phyloP scores from a whole-genome alignment of 2,797 vertebrate genomes.

The Novumbra hubbsi region DNA sequence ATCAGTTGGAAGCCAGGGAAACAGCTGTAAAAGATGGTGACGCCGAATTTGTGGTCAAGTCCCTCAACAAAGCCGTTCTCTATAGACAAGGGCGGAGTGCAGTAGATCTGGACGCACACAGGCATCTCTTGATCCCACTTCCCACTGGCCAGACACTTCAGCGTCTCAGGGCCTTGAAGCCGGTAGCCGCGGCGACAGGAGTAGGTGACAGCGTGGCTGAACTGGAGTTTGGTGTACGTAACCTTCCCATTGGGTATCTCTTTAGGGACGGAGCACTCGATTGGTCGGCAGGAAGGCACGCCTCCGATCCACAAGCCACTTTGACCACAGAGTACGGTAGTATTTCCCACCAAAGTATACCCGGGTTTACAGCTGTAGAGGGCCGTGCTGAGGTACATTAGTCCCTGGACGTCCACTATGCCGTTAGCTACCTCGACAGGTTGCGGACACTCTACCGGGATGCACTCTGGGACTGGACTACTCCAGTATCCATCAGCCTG shows the following conservation, averaged over 20 bases:
- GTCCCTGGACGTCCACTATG: constrained; percentile 93
- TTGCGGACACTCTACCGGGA: constrained; percentile 92
- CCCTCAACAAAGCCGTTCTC: constrained; percentile 96
- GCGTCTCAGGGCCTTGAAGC: constrained; percentile 79
- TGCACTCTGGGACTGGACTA: constrained; percentile 85
- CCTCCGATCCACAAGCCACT: constrained; percentile 91
- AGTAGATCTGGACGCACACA: constrained; percentile 84
- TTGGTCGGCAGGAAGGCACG: constrained; percentile 83
- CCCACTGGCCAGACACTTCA: constrained; percentile 85
- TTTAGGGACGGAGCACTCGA: constrained; percentile 84
- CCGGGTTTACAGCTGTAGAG: constrained; percentile 91
- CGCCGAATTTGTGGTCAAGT: constrained; percentile 89
- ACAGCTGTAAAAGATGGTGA: constrained; percentile 96
- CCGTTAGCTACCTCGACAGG: constrained; percentile 89
- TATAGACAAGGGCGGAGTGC: constrained; percentile 85
- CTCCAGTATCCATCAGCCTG: constrained; percentile 86
- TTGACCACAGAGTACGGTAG: constrained; percentile 90
- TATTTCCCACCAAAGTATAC: constrained; percentile 85
- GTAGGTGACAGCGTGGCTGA: constrained; percentile 83
- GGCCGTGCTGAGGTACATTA: constrained; percentile 94
- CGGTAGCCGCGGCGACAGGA: constrained; percentile 87
- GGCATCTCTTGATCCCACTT: constrained; percentile 83
- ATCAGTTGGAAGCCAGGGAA: constrained; percentile 91
- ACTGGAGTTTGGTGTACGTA: constrained; percentile 81
- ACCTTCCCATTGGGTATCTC: constrained; percentile 83